Base-by-base conservation (phyloP, 1,140 invertebrate genomes). In the Geopemphigus sp. region DNA sequence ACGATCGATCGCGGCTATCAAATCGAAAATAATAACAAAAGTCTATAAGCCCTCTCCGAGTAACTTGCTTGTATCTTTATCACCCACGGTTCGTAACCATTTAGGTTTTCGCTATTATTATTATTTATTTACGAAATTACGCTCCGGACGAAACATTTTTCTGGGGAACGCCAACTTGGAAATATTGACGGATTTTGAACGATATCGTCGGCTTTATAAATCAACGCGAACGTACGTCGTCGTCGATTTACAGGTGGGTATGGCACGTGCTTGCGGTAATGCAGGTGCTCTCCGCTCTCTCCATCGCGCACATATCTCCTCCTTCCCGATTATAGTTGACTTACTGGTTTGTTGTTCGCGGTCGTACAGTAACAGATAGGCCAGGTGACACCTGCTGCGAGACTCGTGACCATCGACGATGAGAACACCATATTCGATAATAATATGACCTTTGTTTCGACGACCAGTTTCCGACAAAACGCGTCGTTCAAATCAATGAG, bases 311-410 rank as follows among this genome's bases (percentile, higher is more conserved):
- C 8, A 19, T n/a, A 10, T 22, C 68, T 19, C 68, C 8, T 72
- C 68, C 47, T 29, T 54, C 24, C 26, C 24, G 12, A 54, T 78
- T 78, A 19, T 15, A 17, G 39, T 50, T 47, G 24, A 59, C 66
- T 54, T 72, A 39, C 39, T 63, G 22, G 39, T n/a, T n/a, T n/a
- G n/a, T 78, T 39, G 57, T 45, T 29, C 73, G 73, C 32, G 54
- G 57, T 63, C 22, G 54, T 63, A 10, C 24, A 50, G 15, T 61
- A 63, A 78, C 24, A 19, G 32, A 3, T 39, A 39, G 56, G 4
- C 74, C 74, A 78, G 74, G 74, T 78, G 74, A 78, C 74, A 78
- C 74, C 74, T 78, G 74, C 57, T 47, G 17, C 32, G 22, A 78
- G 47, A 22, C 74, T 61, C 17, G 74, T 61, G 57, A 61, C 57